Evolutionary conservation across 2,888 invertebrate genomes (phyloP), one percentile per base, ranked within the genome.

Genomic region (Opisthograptis luteolata): DNA sequence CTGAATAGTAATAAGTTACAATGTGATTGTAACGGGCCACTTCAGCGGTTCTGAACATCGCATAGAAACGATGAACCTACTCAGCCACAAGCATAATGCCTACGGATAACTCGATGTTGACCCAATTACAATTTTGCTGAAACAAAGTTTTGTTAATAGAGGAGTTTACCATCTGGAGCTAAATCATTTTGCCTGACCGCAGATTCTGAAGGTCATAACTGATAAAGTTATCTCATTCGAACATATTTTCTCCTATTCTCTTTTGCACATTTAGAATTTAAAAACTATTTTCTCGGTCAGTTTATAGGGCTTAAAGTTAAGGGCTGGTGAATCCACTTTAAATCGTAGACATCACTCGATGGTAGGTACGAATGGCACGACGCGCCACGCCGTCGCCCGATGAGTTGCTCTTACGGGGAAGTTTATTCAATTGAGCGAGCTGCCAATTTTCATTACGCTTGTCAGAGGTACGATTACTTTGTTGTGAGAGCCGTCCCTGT

Each of bases 361-460:
- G n/a, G n/a, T n/a, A n/a, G n/a, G n/a, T n/a, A n/a, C n/a, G n/a
- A n/a, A n/a, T n/a, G n/a, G n/a, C n/a, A n/a, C n/a, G n/a, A n/a
- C n/a, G n/a, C n/a, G n/a, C n/a, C n/a, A n/a, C n/a, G n/a, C n/a
- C n/a, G n/a, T n/a, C n/a, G n/a, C 8, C 48, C 52, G 42, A 6
- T n/a, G 14, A 47, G 50, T 53, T 48, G 56, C 56, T 58, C 55
- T 56, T 65, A 62, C 52, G 63, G 64, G 55, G 61, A 73, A 76
- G 73, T 77, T 76, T 67, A 74, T 76, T 76, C 81, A 79, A 82
- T 78, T 78, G 80, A 81, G 70, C 78, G 76, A 76, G 65, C 84
- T 84, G 88, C 77, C 88, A 86, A 86, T 89, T 85, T 85, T 87
- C 87, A 89, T 89, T 88, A 87, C 66, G 65, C 62, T 62, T 64